phyloP scores from a whole-genome alignment of 2,113 vertebrate genomes.

The Paramisgurnus dabryanus region DNA sequence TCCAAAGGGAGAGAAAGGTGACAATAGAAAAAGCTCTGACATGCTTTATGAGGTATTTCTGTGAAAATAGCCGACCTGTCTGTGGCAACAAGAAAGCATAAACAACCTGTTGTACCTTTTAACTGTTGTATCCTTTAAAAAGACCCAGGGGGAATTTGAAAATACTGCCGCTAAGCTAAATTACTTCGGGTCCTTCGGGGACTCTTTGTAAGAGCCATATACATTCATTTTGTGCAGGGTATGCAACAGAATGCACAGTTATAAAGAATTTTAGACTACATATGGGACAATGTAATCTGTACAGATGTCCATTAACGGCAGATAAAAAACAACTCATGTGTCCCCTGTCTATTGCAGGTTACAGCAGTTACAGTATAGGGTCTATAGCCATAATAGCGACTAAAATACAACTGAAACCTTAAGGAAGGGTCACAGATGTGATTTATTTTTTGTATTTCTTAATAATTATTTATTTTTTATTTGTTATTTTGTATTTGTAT shows the following conservation, averaged over 20 bases:
- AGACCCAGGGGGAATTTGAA: constrained; percentile 42
- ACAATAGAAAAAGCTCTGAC: constrained; percentile 32
- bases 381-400: neutral
- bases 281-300: constrained; percentile 8
- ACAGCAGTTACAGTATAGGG: neutral
- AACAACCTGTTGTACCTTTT: constrained; percentile 48
- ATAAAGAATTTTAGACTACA: constrained; percentile 8
- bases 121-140: constrained; percentile 43
- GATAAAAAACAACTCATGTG: constrained; percentile 8
- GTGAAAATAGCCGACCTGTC: constrained; percentile 41
- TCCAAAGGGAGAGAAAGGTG: constrained; percentile 41
- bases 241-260: constrained; percentile 22
- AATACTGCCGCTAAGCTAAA: constrained; percentile 41
- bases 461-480: too few relatives aligned
- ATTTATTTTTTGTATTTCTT: neutral
- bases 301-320: constrained; percentile 4
- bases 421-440: neutral
- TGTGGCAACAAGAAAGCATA: constrained; percentile 33
- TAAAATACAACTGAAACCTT: neutral
- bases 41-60: constrained; percentile 52
- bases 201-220: constrained; percentile 16
- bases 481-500: neutral
- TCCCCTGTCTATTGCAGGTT: neutral
- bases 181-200: constrained; percentile 9
- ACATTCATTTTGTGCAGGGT: constrained; percentile 12